A percentile compares a stretch with the other conserved stretches of the same genome.
phyloP scores from a whole-genome alignment of 2,888 invertebrate species.

The Conops quadrifasciatus region DNA sequence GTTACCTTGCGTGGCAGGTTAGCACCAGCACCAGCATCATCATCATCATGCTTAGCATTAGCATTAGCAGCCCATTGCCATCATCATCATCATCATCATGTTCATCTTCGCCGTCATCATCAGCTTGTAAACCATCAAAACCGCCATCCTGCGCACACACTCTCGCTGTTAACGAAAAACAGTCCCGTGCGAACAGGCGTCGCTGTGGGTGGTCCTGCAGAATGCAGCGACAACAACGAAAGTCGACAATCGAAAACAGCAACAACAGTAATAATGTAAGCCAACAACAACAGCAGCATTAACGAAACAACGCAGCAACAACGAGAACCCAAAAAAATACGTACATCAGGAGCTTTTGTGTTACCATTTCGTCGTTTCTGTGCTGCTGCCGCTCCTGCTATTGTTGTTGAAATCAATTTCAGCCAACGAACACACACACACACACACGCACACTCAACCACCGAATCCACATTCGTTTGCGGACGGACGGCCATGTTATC shows the following conservation, averaged over 20 bases:
- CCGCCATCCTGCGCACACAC: conserved; percentile 2
- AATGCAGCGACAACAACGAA: conserved; percentile 24
- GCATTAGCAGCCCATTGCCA: too few species aligned
- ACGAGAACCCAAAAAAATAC: conserved; percentile 35
- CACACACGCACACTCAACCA: background rate
- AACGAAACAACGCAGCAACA: conserved; percentile 39
- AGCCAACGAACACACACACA: background rate
- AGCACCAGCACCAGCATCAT: conserved; percentile 21
- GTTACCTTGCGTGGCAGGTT: conserved; percentile 13
- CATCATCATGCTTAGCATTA: conserved; percentile 5
- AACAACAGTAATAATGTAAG: conserved; percentile 27
- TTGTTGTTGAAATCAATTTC: conserved; percentile 45
- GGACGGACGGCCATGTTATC: background rate
- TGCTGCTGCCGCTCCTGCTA: too few species aligned
- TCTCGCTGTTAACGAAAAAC: conserved; percentile 7
- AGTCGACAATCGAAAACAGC: conserved; percentile 7
- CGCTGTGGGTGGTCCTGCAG: conserved; percentile 29
- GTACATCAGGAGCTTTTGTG: conserved; percentile 53
- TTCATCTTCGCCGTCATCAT: background rate
- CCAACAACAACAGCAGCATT: conserved; percentile 33
- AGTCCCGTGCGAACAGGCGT: conserved; percentile 19
- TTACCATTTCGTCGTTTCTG: conserved; percentile 53
- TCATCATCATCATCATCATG: background rate
- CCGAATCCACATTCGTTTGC: conserved; percentile 6
- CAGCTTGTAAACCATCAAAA: background rate